Percentiles rank a stretch among this genome's conserved stretches.
These are phyloP conservation scores for Notodonta ziczac DNA, from an alignment of 2,888 invertebrate genomes.

Conservation along the genomic window DNA sequence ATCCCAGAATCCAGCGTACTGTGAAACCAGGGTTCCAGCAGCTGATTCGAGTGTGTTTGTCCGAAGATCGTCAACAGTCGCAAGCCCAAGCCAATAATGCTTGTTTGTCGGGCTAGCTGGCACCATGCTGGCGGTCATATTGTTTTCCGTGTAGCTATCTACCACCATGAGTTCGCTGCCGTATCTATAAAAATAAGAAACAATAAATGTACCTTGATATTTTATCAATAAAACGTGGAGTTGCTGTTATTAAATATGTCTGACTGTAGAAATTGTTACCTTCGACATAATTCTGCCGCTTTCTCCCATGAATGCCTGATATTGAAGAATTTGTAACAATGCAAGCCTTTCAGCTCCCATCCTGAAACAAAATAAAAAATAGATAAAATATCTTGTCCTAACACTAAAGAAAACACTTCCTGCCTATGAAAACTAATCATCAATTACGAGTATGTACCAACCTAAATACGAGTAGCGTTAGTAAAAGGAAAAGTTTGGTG, in stretches of 20 bases:
- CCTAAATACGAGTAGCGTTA: constrained; percentile 2
- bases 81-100: constrained; percentile 96
- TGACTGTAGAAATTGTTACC: constrained; percentile 81
- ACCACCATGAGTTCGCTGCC: constrained; percentile 97
- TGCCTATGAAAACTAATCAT: constrained; percentile 10
- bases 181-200: constrained; percentile 86
- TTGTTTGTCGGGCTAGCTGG: constrained; percentile 87
- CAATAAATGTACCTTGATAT: neutral
- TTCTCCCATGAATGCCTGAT: constrained; percentile 98
- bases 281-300: constrained; percentile 96
- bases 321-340: constrained; percentile 98
- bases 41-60: constrained; percentile 98
- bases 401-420: constrained; percentile 2
- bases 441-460: constrained; percentile 1
- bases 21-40: constrained; percentile 94
- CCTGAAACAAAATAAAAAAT: constrained; percentile 86
- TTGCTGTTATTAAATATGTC: neutral
- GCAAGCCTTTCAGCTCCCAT: constrained; percentile 95
- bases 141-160: constrained; percentile 96
- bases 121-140: constrained; percentile 93
- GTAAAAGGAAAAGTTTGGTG: constrained; percentile 39
- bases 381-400: constrained; percentile 9
- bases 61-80: constrained; percentile 95
- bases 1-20: constrained; percentile 98
- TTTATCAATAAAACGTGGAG: neutral